Evolutionary conservation across 2,797 vertebrate genomes (phyloP).

Genomic region (Manis crassicaudata): DNA sequence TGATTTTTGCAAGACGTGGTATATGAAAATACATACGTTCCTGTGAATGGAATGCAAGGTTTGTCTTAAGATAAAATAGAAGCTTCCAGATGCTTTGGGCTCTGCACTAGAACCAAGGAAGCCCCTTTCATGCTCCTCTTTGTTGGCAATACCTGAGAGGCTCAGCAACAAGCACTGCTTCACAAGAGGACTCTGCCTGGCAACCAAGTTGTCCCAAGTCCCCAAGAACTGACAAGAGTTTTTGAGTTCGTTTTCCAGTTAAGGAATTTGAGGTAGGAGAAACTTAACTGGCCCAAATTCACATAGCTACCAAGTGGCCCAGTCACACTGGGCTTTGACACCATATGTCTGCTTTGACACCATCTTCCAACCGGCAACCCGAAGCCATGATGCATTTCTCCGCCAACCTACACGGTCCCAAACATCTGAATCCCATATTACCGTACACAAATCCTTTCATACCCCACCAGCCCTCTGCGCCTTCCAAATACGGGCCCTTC

Average conservation of each 20-base stretch:
- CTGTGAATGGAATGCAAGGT: background rate
- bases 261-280: background rate
- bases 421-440: background rate
- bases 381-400: background rate
- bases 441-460: background rate
- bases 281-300: constrained; percentile 25
- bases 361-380: background rate
- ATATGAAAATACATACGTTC: background rate
- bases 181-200: background rate
- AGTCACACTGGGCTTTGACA: background rate
- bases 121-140: background rate
- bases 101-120: background rate
- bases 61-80: constrained; percentile 6
- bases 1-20: background rate
- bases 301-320: background rate
- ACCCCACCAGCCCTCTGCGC: background rate
- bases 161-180: background rate
- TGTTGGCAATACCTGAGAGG: background rate
- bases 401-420: background rate
- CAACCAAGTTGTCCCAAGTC: background rate
- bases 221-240: background rate
- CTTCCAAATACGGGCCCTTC: background rate
- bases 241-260: background rate
- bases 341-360: background rate
- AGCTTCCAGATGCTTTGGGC: background rate